Evolutionary conservation across 37 sponge, comb jelly and placozoan species (phyloP).

Genomic region (Halisarca cf. caerulea): DNA sequence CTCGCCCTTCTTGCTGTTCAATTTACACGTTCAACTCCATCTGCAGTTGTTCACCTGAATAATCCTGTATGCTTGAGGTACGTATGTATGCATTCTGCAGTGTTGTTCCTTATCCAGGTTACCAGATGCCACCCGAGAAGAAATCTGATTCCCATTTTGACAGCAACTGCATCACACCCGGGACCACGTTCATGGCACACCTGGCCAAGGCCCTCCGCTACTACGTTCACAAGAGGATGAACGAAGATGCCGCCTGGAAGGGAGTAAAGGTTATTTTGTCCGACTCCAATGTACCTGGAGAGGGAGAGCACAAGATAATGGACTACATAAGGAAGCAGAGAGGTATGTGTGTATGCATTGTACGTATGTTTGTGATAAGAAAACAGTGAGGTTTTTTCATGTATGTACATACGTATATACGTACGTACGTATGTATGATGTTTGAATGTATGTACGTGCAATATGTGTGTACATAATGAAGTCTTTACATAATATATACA

Average conservation of each 20-base stretch:
- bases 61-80: no score
- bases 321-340: constrained; percentile 96
- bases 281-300: constrained; percentile 98
- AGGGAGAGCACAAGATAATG: constrained; percentile 99
- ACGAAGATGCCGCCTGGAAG: constrained; percentile 93
- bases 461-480: no score
- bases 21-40: no score
- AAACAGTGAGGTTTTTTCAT: background rate
- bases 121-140: constrained; percentile 84
- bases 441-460: no score
- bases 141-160: constrained; percentile 85
- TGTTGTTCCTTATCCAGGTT: constrained; percentile 22
- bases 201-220: constrained; percentile 88
- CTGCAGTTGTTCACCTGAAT: no score
- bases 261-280: constrained; percentile 89
- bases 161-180: constrained; percentile 99
- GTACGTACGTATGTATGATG: background rate
- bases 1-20: no score
- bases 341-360: background rate
- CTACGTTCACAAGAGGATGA: constrained; percentile 91
- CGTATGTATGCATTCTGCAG: background rate
- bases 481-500: no score
- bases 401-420: background rate
- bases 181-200: constrained; percentile 94
- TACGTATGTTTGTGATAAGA: background rate